phyloP scores from a whole-genome alignment of 2,113 vertebrate genomes.

The Pelvicachromis taeniatus region DNA sequence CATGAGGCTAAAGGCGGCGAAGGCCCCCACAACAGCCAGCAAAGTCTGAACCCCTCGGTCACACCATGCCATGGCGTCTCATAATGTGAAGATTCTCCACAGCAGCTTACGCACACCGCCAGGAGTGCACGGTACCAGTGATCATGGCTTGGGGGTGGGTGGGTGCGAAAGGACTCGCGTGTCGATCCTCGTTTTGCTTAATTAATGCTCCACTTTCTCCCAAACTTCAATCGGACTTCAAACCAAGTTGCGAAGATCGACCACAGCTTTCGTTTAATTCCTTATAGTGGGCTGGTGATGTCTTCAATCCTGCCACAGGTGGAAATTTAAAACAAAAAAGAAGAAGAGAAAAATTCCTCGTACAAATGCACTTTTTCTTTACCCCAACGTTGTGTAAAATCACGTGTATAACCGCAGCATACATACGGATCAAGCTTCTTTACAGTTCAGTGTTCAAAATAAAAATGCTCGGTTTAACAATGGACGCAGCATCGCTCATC shows the following conservation, averaged over 20 bases:
- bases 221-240: constrained; percentile 17
- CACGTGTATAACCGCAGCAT: not conserved
- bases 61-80: constrained; percentile 86
- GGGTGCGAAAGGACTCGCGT: not conserved
- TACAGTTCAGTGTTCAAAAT: not conserved
- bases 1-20: constrained; percentile 94
- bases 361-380: not conserved
- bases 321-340: not conserved
- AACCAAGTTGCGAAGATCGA: not conserved
- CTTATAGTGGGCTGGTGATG: not conserved
- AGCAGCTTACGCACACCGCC: constrained; percentile 27
- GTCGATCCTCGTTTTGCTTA: not conserved
- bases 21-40: constrained; percentile 87
- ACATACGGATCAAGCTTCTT: not conserved
- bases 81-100: constrained; percentile 29
- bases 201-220: not conserved
- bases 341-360: not conserved
- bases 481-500: constrained; percentile 8
- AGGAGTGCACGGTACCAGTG: constrained; percentile 17
- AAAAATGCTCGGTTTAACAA: constrained; percentile 28
- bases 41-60: constrained; percentile 90
- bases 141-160: not conserved
- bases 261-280: not conserved
- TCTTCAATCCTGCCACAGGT: constrained; percentile 26
- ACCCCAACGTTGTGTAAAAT: not conserved